Conservation (phyloP, 2,797 vertebrate genomes). For the Heliangelus exortis region DNA sequence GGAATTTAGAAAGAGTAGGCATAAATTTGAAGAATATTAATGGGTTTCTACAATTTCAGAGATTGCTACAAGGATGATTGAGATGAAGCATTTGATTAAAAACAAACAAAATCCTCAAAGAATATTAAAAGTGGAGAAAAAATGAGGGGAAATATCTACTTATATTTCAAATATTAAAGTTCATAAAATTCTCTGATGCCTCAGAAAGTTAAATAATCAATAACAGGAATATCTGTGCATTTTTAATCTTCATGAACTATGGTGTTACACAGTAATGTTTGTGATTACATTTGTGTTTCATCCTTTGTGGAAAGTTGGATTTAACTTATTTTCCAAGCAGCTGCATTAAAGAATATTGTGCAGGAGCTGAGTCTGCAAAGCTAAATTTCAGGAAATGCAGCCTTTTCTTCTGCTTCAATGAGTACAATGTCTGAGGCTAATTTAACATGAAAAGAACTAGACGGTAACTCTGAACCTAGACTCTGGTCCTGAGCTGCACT, state of each 20-base stretch:
- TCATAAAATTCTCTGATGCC: background rate
- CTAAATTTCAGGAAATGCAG: background rate
- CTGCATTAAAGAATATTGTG: slow-evolving; percentile 14
- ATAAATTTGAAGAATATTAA: background rate
- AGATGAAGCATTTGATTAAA: background rate
- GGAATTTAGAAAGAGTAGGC: background rate
- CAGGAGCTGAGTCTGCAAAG: background rate
- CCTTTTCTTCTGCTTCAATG: slow-evolving; percentile 25
- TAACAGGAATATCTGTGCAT: background rate
- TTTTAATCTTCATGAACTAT: background rate
- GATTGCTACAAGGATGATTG: background rate
- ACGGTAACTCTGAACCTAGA: background rate
- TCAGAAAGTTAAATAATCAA: background rate
- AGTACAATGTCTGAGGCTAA: slow-evolving; percentile 3
- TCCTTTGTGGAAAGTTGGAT: background rate
- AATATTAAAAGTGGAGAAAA: background rate
- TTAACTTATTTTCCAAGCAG: slow-evolving; percentile 1
- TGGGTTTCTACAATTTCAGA: background rate
- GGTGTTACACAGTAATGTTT: background rate
- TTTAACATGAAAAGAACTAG: background rate
- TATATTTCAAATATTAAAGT: background rate
- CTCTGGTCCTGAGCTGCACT: background rate
- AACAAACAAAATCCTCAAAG: background rate
- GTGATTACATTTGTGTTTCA: background rate
- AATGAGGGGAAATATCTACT: background rate